Conservation (phyloP, 2,113 vertebrate species). For the Paramisgurnus dabryanus region DNA sequence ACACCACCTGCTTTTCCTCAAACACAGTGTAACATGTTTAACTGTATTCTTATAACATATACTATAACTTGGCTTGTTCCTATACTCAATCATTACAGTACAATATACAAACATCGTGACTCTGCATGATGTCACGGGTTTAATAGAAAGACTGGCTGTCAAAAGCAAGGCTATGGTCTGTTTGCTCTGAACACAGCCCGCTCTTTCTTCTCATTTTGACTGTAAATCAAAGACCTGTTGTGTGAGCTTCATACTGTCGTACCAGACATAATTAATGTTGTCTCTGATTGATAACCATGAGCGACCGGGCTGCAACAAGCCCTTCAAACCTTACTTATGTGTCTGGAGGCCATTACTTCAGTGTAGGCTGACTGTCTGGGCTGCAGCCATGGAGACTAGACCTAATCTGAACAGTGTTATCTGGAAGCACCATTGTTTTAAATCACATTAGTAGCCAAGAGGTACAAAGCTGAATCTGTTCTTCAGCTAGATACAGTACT, state of each 20-base stretch:
- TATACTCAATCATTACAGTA: slow-evolving; percentile 4
- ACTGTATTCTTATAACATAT: slow-evolving; percentile 13
- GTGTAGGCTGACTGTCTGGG: slow-evolving; percentile 27
- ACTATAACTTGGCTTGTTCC: no score
- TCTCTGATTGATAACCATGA: slow-evolving; percentile 55
- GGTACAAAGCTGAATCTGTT: not conserved
- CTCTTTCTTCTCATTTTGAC: slow-evolving; percentile 44
- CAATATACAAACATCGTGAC: not conserved
- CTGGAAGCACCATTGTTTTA: slow-evolving; percentile 31
- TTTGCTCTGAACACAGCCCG: slow-evolving; percentile 32
- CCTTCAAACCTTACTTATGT: slow-evolving; percentile 26
- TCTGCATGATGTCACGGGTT: slow-evolving; percentile 21
- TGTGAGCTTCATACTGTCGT: slow-evolving; percentile 30
- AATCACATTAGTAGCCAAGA: slow-evolving; percentile 34
- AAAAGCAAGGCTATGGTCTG: slow-evolving; percentile 27
- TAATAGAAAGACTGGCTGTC: slow-evolving; percentile 24
- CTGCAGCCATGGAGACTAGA: slow-evolving; percentile 33
- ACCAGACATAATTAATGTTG: slow-evolving; percentile 57
- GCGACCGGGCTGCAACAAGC: slow-evolving; percentile 27
- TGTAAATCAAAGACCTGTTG: slow-evolving; percentile 39
- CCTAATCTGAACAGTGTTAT: slow-evolving; percentile 45
- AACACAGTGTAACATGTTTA: not conserved
- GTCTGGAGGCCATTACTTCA: slow-evolving; percentile 49
- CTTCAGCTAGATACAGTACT: slow-evolving; percentile 1
- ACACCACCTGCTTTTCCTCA: not conserved